A percentile compares a stretch with the other conserved stretches of the same genome.
phyloP scores from a whole-genome alignment of 2,113 vertebrate species.

The Triplophysa rosa region DNA sequence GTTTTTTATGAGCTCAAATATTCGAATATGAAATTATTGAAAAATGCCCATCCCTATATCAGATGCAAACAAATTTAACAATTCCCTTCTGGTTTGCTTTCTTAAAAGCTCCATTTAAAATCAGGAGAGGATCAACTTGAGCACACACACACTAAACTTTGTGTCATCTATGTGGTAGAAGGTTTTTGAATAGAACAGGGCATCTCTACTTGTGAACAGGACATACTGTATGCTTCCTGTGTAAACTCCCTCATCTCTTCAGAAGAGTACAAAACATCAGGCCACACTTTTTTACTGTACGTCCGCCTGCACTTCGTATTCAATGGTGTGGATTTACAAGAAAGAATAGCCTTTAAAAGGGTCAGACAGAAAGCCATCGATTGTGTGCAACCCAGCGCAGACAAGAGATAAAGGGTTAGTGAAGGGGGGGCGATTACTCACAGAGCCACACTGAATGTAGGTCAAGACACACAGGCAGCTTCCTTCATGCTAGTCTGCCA shows the following conservation, averaged over 20 bases:
- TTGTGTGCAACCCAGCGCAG: conserved; percentile 49
- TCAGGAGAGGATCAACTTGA: background rate
- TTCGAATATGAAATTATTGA: too few relatives aligned
- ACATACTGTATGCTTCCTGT: conserved; percentile 41
- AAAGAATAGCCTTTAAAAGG: conserved; percentile 37
- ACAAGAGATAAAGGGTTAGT: background rate
- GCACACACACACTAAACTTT: background rate
- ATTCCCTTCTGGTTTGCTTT: conserved; percentile 50
- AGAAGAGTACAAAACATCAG: conserved; percentile 18
- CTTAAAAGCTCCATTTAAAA: conserved; percentile 32
- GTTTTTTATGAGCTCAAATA: too few relatives aligned
- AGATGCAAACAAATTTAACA: conserved; percentile 49
- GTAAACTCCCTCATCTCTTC: conserved; percentile 19
- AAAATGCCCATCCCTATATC: too few relatives aligned
- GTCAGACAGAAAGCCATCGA: conserved; percentile 47
- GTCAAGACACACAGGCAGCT: conserved; percentile 51
- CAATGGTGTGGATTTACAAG: conserved; percentile 44
- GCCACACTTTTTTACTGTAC: conserved; percentile 37
- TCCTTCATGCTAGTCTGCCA: conserved; percentile 41
- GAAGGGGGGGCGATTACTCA: conserved; percentile 39
- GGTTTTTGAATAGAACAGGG: conserved; percentile 1
- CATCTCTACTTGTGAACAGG: conserved; percentile 13
- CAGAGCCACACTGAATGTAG: conserved; percentile 50
- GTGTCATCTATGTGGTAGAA: background rate
- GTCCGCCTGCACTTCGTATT: conserved; percentile 4